Percentiles rank a stretch among this genome's conserved stretches.
phyloP scores from a whole-genome alignment of 2,113 vertebrate species.

The Pterophyllum scalare region DNA sequence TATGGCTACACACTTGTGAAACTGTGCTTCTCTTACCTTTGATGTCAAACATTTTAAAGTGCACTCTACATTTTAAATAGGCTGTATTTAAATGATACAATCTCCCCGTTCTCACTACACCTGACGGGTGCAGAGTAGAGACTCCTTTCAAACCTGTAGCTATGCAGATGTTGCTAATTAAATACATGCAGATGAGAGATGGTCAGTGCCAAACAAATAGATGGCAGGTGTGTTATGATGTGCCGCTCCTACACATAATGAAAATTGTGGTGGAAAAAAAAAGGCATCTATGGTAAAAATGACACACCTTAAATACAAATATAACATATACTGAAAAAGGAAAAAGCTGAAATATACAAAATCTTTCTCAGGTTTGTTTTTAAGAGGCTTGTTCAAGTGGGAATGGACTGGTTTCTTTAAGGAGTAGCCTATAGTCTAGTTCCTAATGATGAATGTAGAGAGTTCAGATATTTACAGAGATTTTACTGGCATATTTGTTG shows the following conservation, averaged over 20 bases:
- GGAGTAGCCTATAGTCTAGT: background rate
- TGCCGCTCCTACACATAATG: background rate
- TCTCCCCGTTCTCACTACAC: background rate
- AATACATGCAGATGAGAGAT: slow-evolving; percentile 36
- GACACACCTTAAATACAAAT: background rate
- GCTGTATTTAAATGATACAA: slow-evolving; percentile 41
- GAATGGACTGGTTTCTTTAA: background rate
- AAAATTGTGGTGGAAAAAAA: background rate
- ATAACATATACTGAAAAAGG: background rate
- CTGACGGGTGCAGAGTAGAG: background rate
- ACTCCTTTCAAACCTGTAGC: slow-evolving; percentile 31
- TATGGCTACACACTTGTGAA: slow-evolving; percentile 33
- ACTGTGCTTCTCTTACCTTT: slow-evolving; percentile 49
- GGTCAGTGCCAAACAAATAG: background rate
- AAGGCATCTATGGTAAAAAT: background rate
- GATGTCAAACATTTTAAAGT: slow-evolving; percentile 51
- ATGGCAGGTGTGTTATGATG: slow-evolving; percentile 15
- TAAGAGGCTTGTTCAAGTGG: background rate
- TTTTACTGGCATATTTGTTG: background rate
- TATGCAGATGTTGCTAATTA: slow-evolving; percentile 28
- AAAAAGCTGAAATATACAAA: background rate
- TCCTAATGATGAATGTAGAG: background rate
- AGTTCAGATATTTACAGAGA: background rate
- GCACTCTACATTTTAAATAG: slow-evolving; percentile 63
- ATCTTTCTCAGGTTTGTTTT: background rate